Evolutionary conservation across 2,888 invertebrate species (phyloP).

Genomic region (Entomobrya multifasciata): DNA sequence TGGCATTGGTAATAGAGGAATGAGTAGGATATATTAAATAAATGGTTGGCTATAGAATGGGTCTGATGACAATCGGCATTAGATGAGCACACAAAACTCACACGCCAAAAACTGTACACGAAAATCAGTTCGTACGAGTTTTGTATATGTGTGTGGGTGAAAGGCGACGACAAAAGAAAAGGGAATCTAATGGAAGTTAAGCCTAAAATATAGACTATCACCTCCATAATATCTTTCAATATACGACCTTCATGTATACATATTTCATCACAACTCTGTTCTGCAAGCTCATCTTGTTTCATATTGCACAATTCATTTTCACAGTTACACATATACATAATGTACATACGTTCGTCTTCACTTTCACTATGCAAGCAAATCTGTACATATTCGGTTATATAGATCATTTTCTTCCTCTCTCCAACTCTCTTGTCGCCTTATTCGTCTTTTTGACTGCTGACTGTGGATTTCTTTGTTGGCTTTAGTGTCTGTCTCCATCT

Average conservation of each 20-base stretch:
- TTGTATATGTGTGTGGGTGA: no score
- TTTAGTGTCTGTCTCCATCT: neutral
- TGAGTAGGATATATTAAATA: slow-evolving; percentile 43
- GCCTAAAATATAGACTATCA: slow-evolving; percentile 15
- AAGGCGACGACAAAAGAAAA: slow-evolving; percentile 13
- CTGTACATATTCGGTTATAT: neutral
- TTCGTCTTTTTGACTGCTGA: slow-evolving; percentile 48
- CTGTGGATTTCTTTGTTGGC: slow-evolving; percentile 14
- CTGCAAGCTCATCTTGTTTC: no score
- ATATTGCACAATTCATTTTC: slow-evolving; percentile 17
- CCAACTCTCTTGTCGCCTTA: neutral
- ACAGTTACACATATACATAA: neutral
- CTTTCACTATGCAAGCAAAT: no score
- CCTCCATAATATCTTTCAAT: slow-evolving; percentile 50
- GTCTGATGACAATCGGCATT: slow-evolving; percentile 55
- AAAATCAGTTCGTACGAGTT: neutral
- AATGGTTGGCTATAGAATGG: slow-evolving; percentile 11
- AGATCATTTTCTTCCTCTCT: neutral
- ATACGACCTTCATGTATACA: slow-evolving; percentile 10
- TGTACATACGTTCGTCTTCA: no score
- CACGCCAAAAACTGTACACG: slow-evolving; percentile 10
- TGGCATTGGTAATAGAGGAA: neutral
- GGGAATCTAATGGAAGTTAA: slow-evolving; percentile 8
- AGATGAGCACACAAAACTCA: slow-evolving; percentile 7
- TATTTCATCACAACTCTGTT: no score